A percentile compares a stretch with the other conserved stretches of the same genome.
These are phyloP conservation scores for Recurvirostra avosetta DNA, from an alignment of 2,113 vertebrate species.

Conservation along the genomic window DNA sequence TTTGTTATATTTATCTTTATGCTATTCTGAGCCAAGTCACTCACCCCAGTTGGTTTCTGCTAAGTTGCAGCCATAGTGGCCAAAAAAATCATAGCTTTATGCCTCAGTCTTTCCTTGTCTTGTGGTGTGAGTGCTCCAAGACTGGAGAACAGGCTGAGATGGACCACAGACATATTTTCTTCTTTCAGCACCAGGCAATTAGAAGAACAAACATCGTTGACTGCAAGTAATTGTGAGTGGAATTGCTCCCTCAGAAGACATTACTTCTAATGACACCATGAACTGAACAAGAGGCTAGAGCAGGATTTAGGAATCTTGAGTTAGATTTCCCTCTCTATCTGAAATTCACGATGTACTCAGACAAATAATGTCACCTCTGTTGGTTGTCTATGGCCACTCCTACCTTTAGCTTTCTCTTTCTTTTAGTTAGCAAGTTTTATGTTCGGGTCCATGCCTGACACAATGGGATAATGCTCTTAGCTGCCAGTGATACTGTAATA, in stretches of 20 bases:
- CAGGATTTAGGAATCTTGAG: background rate
- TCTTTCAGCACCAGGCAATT: background rate
- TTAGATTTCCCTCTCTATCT: background rate
- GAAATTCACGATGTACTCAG: background rate
- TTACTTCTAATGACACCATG: background rate
- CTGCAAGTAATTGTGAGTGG: background rate
- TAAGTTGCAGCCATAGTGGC: background rate
- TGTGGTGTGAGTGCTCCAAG: fast-evolving
- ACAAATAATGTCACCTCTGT: background rate
- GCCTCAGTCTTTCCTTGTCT: background rate
- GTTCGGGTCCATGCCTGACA: background rate
- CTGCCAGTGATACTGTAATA: background rate
- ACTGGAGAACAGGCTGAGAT: background rate
- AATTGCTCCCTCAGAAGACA: background rate
- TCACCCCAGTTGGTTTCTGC: background rate
- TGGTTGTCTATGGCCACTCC: background rate
- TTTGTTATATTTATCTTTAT: background rate
- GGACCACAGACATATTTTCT: background rate
- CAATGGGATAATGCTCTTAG: background rate
- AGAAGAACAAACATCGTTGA: background rate
- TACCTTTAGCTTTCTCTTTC: background rate
- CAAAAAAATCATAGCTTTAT: background rate
- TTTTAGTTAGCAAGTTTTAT: background rate
- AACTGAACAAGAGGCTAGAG: background rate
- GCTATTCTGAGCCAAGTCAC: background rate